Evolutionary conservation across 2,888 invertebrate species (phyloP).

Genomic region (Scaptomyza reducta): DNA sequence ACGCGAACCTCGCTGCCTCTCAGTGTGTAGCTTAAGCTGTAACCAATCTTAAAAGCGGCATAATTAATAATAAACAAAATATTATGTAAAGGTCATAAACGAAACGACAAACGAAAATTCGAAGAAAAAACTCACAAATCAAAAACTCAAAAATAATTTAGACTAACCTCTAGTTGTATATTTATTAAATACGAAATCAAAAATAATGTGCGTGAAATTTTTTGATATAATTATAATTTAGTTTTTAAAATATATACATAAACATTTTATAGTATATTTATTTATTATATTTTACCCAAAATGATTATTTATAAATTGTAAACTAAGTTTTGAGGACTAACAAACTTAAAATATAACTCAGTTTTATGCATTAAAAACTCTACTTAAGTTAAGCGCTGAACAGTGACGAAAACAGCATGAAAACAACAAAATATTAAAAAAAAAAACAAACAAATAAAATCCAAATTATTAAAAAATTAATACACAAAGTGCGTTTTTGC

Average conservation of each 20-base stretch:
- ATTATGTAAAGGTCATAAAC: conserved; percentile 45
- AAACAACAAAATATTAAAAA: conserved; percentile 32
- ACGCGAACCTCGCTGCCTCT: conserved; percentile 83
- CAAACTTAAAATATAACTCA: conserved; percentile 45
- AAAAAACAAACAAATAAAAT: conserved; percentile 46
- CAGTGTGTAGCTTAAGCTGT: conserved; percentile 75
- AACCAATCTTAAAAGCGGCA: conserved; percentile 39
- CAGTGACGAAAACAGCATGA: conserved; percentile 57
- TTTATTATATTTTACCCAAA: conserved; percentile 59
- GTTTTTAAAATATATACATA: conserved; percentile 2
- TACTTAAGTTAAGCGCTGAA: conserved; percentile 31
- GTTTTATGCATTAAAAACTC: conserved; percentile 32
- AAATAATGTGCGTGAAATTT: conserved; percentile 59
- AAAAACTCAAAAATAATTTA: conserved; percentile 29
- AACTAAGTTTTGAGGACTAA: conserved; percentile 68
- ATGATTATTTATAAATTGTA: conserved; percentile 55
- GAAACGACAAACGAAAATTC: conserved; percentile 42
- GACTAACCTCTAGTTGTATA: conserved; percentile 54
- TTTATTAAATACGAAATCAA: conserved; percentile 43
- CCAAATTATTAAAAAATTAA: conserved; percentile 38
- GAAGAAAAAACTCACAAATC: conserved; percentile 58
- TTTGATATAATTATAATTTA: conserved; percentile 36
- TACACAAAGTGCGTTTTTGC: conserved; percentile 30
- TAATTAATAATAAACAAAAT: conserved; percentile 10
- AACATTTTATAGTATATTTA: conserved; percentile 60